Conservation (phyloP, 2,888 invertebrate species). For the Rhagonycha fulva region DNA sequence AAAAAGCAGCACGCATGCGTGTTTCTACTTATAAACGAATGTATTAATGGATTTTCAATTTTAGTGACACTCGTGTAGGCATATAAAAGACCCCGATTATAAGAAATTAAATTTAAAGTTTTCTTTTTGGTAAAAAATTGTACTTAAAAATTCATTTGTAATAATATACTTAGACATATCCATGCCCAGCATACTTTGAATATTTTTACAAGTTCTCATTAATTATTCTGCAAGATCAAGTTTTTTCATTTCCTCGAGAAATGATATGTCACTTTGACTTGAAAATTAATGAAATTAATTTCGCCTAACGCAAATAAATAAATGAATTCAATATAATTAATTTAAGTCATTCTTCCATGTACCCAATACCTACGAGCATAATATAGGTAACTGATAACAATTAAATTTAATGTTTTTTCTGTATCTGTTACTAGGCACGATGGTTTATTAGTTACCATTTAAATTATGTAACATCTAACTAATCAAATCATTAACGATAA, state of each 20-base stretch:
- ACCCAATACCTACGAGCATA: not conserved
- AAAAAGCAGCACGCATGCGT: conserved; percentile 46
- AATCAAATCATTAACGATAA: not conserved
- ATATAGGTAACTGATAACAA: not conserved
- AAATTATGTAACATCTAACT: not conserved
- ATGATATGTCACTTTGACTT: not conserved
- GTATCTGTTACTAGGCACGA: not conserved
- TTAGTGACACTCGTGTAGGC: conserved; percentile 47
- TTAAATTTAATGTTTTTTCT: not conserved
- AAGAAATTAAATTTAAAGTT: conserved; percentile 15
- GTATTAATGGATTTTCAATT: conserved; percentile 54
- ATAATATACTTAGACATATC: not conserved
- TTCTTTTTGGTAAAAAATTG: not conserved
- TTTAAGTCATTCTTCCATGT: not conserved
- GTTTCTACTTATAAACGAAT: conserved; percentile 45
- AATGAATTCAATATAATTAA: not conserved
- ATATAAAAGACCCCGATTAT: conserved; percentile 34
- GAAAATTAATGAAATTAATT: not conserved
- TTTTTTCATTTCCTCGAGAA: not conserved
- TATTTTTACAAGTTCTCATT: not conserved
- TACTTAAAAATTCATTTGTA: not conserved
- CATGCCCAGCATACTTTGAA: not conserved
- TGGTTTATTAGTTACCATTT: not conserved
- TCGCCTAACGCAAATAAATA: not conserved
- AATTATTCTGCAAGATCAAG: not conserved